Base-by-base conservation (phyloP, 2,797 vertebrate species). In the Antrozous pallidus region DNA sequence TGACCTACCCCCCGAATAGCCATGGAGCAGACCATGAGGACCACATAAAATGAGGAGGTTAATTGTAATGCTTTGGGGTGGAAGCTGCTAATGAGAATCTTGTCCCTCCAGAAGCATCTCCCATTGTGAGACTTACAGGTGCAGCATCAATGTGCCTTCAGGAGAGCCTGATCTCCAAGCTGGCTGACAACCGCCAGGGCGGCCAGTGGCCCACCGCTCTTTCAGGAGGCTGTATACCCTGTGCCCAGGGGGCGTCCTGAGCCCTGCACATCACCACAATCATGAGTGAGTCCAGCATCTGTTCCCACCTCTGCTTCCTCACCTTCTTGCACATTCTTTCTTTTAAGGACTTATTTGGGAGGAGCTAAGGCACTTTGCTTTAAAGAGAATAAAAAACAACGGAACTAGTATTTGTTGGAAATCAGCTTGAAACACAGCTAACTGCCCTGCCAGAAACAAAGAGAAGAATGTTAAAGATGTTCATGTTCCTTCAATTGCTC, bases 131-230 rank as follows among this genome's bases (percentile, higher is more conserved):
- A 31, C 24, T 33, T 36, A 8, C 6, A 74, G 28, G 20, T 5
- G 6, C 4, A 45, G 36, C 58, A 75, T 2, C 3, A 31, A 5
- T 12, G 10, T 24, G 33, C 97, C 98, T 0, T 98, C 98, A 0
- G 98, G 98, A 0, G 89, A 98, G 99, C 85, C 97, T 98, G 93
- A 98, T 99, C 97, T 95, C 96, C 3, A 98, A 98, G 96, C 97
- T 98, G 73, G 97, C 99, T 28, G 97, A 38, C 97, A 95, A 67
- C 98, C 98, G 0, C 51, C 74, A 0, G 97, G 98, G 77, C 97
- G 98, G 6, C 98, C 99, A 51, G 73, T 98, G 98, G 98, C 98
- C 95, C 97, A 96, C 8, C 98, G 98, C 96, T 98, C 96, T 98
- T 98, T 0, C 98, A 91, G 98, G 14, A 97, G 98, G 28, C 20